Percentiles rank a stretch among this genome's conserved stretches.
Conservation (phyloP, 2,113 vertebrate species). For the Perca schrenkii region DNA sequence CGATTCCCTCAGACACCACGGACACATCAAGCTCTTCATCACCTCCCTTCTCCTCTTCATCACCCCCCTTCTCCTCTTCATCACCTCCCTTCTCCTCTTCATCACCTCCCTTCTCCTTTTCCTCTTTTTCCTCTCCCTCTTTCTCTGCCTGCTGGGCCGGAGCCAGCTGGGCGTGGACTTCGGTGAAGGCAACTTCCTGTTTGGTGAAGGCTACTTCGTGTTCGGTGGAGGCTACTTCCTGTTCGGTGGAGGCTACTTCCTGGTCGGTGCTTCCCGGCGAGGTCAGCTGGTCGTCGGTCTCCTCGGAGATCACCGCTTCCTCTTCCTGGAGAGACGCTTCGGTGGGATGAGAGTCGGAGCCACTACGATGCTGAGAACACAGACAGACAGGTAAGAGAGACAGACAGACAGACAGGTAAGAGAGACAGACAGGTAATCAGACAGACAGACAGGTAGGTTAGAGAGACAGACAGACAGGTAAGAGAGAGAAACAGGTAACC, state of each 20-base stretch:
- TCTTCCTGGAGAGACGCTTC: conserved; percentile 49
- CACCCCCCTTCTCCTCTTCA: not conserved
- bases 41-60: too few relatives aligned
- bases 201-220: conserved; percentile 54
- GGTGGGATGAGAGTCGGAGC: conserved; percentile 58
- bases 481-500: too few relatives aligned
- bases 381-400: not conserved
- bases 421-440: too few relatives aligned
- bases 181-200: conserved; percentile 37
- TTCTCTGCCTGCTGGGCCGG: conserved; percentile 75
- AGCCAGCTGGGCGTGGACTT: conserved; percentile 84
- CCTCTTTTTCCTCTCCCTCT: conserved; percentile 52
- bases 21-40: conserved; percentile 63
- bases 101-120: conserved; percentile 37
- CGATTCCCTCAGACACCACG: conserved; percentile 63
- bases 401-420: too few relatives aligned
- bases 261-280: conserved; percentile 59
- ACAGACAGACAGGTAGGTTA: too few relatives aligned
- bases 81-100: conserved; percentile 53
- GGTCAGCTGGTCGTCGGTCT: conserved; percentile 63
- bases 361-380: conserved; percentile 64
- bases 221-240: conserved; percentile 47
- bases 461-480: too few relatives aligned
- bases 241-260: conserved; percentile 47
- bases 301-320: conserved; percentile 28